Base-by-base conservation (phyloP, 2,113 vertebrate genomes). In the Symphodus melops region DNA sequence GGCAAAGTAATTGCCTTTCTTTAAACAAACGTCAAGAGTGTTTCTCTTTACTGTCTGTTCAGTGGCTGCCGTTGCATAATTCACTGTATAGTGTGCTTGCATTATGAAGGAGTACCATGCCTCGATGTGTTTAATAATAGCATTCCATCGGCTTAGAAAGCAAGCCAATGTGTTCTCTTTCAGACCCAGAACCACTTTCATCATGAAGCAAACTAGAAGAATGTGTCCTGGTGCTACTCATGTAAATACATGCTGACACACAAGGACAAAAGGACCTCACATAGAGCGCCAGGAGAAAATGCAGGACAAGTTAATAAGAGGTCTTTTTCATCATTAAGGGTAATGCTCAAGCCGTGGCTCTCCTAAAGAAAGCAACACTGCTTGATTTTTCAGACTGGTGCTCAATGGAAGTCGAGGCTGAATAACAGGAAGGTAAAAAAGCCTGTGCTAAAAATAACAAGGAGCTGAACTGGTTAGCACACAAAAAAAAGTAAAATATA, bases 391-490 rank as follows among this genome's bases (percentile, higher is more conserved):
- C 72, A 52, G 41, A 55, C 62, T 51, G 58, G 46, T 82, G 56
- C 60, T 71, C 65, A 73, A 77, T 66, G 55, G 59, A 66, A 58
- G 60, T 33, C 56, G 54, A 46, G 4, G 44, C 11, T 41, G 11
- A 41, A 41, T 10, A 41, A 41, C 19, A 48, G 41, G 63, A 58
- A 10, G 9, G 17, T 1, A 10, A 55, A 76, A 76, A 68, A 17
- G 28, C 67, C n/a, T 5, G 19, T 3, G 83, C 70, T 83, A 81
- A 83, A 88, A 83, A 85, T 85, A 85, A 59, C 66, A 28, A 36
- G 13, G 12, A 72, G 75, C 20, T 52, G 72, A 79, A n/a, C 4
- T 20, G n/a, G 62, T 37, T 61, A 74, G 70, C 1, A 1, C 53
- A 14, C 14, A 37, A 41, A 9, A 11, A 11, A 59, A 60, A 79